Conservation (phyloP, 2,797 vertebrate genomes). For the Perodicticus potto region DNA sequence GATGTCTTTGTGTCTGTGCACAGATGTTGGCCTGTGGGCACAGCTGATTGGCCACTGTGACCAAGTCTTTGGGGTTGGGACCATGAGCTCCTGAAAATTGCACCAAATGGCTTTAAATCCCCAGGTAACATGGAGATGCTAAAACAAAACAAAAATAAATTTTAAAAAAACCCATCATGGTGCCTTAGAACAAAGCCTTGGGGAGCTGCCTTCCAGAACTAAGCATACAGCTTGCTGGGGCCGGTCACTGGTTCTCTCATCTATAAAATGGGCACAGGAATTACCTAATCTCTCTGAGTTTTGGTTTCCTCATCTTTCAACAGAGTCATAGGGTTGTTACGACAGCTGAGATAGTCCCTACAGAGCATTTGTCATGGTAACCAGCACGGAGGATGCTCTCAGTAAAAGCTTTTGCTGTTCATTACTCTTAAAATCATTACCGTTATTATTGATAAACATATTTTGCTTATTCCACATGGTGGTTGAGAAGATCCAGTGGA, state of each 20-base stretch:
- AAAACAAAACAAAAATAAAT: background rate
- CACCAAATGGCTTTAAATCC: background rate
- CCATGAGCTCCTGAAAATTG: background rate
- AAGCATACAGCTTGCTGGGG: background rate
- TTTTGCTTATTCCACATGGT: background rate
- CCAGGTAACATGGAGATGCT: background rate
- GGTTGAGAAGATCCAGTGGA: background rate
- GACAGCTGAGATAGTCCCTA: background rate
- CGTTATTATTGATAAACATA: background rate
- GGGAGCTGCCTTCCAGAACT: background rate
- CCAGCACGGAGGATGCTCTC: background rate
- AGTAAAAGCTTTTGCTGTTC: background rate
- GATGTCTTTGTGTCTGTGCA: constrained; percentile 46
- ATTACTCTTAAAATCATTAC: background rate
- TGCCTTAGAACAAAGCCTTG: background rate
- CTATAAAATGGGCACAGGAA: background rate
- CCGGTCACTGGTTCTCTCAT: background rate
- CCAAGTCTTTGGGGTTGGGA: background rate
- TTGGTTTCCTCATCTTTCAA: constrained; percentile 5
- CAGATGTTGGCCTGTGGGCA: background rate
- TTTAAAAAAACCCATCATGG: too few species aligned
- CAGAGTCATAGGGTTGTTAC: background rate
- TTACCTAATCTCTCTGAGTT: background rate
- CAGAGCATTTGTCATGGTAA: background rate
- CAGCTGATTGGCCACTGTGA: background rate